Percentiles rank a stretch among this genome's conserved stretches.
Conservation (phyloP, 2,113 vertebrate species). For the Oncorhynchus masou region DNA sequence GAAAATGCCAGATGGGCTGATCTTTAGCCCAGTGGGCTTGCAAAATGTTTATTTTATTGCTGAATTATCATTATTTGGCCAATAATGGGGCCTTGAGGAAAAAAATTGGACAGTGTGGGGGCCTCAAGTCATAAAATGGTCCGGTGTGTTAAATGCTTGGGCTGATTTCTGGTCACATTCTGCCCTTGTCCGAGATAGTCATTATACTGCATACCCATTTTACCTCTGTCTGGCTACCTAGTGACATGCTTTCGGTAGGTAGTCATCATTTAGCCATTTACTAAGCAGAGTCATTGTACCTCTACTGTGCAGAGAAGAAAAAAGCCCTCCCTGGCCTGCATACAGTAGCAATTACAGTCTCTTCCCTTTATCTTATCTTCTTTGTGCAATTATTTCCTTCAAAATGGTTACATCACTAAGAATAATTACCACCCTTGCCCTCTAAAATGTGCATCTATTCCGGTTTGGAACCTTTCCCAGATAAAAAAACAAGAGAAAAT, state of each 20-base stretch:
- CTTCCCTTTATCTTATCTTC: neutral
- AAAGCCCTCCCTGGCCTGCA: neutral
- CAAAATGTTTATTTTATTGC: too few relatives aligned
- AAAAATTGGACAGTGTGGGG: too few relatives aligned
- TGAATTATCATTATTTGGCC: too few relatives aligned
- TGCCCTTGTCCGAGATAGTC: too few relatives aligned
- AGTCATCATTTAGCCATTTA: slow-evolving; percentile 10
- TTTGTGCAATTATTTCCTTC: neutral
- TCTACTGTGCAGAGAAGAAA: neutral
- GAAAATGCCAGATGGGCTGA: too few relatives aligned
- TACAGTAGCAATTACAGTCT: neutral
- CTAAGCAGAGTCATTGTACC: neutral
- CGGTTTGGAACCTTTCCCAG: neutral
- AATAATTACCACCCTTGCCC: neutral
- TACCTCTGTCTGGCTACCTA: too few relatives aligned
- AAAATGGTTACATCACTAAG: neutral
- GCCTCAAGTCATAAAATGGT: too few relatives aligned
- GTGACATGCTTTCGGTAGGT: neutral
- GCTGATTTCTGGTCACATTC: too few relatives aligned
- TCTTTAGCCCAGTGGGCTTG: too few relatives aligned
- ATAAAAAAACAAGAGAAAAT: neutral
- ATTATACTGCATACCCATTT: too few relatives aligned
- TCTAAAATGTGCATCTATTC: neutral
- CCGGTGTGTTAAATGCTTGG: too few relatives aligned
- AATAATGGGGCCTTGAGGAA: too few relatives aligned